phyloP scores from a whole-genome alignment of 2,888 invertebrate species.

The Alentia gelatinosa region DNA sequence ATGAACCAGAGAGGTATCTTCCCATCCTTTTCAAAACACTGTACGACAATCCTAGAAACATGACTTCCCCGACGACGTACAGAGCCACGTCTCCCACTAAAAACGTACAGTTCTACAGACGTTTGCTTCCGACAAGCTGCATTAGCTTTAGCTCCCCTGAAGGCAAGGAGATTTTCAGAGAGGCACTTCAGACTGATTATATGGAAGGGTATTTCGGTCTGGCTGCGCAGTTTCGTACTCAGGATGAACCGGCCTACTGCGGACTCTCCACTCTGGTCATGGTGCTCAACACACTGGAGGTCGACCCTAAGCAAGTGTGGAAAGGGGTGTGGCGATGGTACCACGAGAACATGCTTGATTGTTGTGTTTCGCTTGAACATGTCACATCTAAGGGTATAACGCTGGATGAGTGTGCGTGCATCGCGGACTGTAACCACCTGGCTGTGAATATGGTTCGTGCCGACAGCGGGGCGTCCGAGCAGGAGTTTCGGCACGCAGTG shows the following conservation, averaged over 20 bases:
- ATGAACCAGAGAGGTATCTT: too few relatives aligned
- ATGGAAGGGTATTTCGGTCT: constrained; percentile 80
- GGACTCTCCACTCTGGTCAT: constrained; percentile 80
- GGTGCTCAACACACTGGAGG: constrained; percentile 79
- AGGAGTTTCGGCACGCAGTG: constrained; percentile 66
- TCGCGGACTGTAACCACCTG: constrained; percentile 79
- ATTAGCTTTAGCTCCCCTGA: constrained; percentile 77
- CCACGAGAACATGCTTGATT: constrained; percentile 81
- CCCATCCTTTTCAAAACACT: too few relatives aligned
- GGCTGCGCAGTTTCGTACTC: constrained; percentile 80
- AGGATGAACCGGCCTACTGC: constrained; percentile 81
- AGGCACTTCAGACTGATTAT: constrained; percentile 74
- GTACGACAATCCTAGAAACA: too few relatives aligned
- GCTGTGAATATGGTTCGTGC: constrained; percentile 64
- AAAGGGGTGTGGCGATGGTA: constrained; percentile 81
- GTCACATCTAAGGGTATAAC: constrained; percentile 76
- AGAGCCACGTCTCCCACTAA: not conserved
- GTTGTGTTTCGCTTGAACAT: constrained; percentile 78
- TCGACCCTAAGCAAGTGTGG: constrained; percentile 71
- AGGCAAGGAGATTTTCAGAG: constrained; percentile 78
- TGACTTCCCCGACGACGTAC: not conserved
- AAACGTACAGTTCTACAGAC: constrained; percentile 71
- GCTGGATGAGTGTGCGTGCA: constrained; percentile 78
- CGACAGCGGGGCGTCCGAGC: constrained; percentile 58
- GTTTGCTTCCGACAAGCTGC: constrained; percentile 76